Conservation (phyloP, 2,888 invertebrate species). For the Tribolium freemani region DNA sequence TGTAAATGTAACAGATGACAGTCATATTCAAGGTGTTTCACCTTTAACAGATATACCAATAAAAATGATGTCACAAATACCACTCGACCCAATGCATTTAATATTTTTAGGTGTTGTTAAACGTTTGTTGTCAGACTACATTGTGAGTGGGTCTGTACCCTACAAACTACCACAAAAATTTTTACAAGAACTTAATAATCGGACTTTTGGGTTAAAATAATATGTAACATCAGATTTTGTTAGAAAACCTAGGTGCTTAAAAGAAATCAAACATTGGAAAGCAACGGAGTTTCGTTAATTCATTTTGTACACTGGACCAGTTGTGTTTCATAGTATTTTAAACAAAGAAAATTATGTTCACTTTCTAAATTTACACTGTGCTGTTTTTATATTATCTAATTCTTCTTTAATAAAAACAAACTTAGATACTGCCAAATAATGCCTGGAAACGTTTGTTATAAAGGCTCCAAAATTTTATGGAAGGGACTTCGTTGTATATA, state of each 20-base stretch:
- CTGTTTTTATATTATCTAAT: conserved; percentile 13
- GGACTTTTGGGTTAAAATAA: background rate
- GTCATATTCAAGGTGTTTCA: background rate
- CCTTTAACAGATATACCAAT: background rate
- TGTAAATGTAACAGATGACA: background rate
- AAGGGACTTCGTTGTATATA: conserved; percentile 32
- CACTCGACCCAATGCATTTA: conserved; percentile 2
- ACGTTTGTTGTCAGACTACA: background rate
- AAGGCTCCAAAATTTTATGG: conserved; percentile 19
- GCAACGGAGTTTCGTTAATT: conserved; percentile 49
- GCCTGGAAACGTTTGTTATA: conserved; percentile 15
- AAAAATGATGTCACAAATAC: background rate
- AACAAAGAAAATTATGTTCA: conserved; percentile 25
- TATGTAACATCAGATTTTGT: conserved; percentile 44
- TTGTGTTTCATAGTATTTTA: conserved; percentile 43
- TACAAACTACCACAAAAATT: background rate
- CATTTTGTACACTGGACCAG: conserved; percentile 49
- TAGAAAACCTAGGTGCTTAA: conserved; percentile 45
- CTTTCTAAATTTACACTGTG: background rate
- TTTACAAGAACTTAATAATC: background rate
- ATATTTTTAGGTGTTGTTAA: background rate
- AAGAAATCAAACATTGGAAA: conserved; percentile 47
- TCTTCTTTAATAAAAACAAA: background rate
- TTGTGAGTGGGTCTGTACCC: background rate
- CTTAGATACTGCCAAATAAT: background rate